Evolutionary conservation across 1,140 invertebrate species (phyloP), one percentile per base, ranked within the genome.

Genomic region (Thaumetopoea pityocampa): DNA sequence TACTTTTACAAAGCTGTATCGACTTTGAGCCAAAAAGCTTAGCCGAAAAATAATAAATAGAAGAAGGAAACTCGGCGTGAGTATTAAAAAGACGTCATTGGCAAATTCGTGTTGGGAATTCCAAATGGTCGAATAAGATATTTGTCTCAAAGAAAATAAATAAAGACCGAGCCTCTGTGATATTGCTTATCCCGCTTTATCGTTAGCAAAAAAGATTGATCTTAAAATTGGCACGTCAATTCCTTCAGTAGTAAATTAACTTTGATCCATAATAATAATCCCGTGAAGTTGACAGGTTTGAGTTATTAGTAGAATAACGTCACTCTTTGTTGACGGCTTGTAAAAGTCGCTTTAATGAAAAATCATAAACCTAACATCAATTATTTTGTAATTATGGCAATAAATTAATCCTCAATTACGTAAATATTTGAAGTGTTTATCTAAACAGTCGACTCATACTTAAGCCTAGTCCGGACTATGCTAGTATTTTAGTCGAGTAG

Each of bases 41-140:
- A 23, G 32, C 33, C 27, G 46, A 55, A 49, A 53, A 60, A 60
- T 43, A 60, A 60, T 49, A 59, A 53, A 55, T 35, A 22, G 38
- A 30, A 29, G 40, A 40, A 44, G 16, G 40, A 57, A 29, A 42
- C 42, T 41, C 24, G 18, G 17, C 11, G 16, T 26, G 45, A 42
- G 24, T 45, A 42, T 49, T 44, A 34, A 49, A 36, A 27, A 37
- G 22, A 36, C 14, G 30, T 41, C 36, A 35, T 30, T 34, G 37
- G 37, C 28, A 41, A 41, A 41, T 41, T 37, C 33, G 24, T 36
- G 27, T 17, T n/a, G 18, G 12, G 42, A 45, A 45, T 36, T 30
- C 26, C 15, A 6, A 37, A 29, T 29, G 38, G 30, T 9, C 17
- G 46, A 34, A 49, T 28, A 41, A 33, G 19, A 41, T 27, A 34